phyloP scores from a whole-genome alignment of 2,888 invertebrate genomes.

The Altica lythri region DNA sequence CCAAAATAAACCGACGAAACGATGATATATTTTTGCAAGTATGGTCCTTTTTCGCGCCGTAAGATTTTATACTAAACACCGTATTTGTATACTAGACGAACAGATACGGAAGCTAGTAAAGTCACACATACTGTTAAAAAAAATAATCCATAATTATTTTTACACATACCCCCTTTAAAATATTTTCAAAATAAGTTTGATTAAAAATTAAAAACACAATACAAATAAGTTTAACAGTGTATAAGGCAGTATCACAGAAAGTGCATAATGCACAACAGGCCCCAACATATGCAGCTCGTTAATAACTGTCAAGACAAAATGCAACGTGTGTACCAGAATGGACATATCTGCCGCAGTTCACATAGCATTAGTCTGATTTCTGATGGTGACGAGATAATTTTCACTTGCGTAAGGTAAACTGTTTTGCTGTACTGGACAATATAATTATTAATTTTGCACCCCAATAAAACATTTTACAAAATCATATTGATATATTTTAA shows the following conservation, averaged over 20 bases:
- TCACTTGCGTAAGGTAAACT: slow-evolving; percentile 16
- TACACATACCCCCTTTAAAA: too few relatives aligned
- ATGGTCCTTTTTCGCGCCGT: slow-evolving; percentile 26
- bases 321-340: slow-evolving; percentile 37
- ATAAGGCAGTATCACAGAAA: too few relatives aligned
- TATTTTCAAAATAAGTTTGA: too few relatives aligned
- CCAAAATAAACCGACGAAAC: slow-evolving; percentile 51
- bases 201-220: too few relatives aligned
- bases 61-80: slow-evolving; percentile 30
- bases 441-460: too few relatives aligned
- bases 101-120: too few relatives aligned
- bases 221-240: too few relatives aligned
- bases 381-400: slow-evolving; percentile 32
- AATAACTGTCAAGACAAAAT: slow-evolving; percentile 36
- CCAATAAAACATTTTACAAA: too few relatives aligned
- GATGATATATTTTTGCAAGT: slow-evolving; percentile 48
- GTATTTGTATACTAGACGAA: slow-evolving; percentile 32
- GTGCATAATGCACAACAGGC: slow-evolving; percentile 10
- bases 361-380: slow-evolving; percentile 37
- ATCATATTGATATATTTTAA: too few relatives aligned
- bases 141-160: too few relatives aligned
- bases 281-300: slow-evolving; percentile 31
- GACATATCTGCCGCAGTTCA: slow-evolving; percentile 39
- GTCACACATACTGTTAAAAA: too few relatives aligned
- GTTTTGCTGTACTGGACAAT: slow-evolving; percentile 11